phyloP scores from a whole-genome alignment of 2,113 vertebrate species.

The Vicugna pacos region DNA sequence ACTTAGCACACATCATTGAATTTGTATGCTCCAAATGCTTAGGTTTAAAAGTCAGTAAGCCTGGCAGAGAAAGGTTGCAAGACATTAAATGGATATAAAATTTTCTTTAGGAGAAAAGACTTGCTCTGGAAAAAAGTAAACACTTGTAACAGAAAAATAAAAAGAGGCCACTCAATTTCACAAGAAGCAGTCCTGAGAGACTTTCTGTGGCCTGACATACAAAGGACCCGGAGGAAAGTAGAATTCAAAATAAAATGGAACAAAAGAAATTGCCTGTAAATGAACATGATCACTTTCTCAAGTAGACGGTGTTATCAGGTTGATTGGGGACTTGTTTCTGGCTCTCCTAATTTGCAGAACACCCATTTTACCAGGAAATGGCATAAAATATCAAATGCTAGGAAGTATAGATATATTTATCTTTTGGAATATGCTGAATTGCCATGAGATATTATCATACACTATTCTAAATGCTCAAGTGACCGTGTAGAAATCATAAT shows the following conservation, averaged over 20 bases:
- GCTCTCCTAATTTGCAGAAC: background rate
- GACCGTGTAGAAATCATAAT: background rate
- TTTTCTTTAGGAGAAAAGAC: constrained; percentile 55
- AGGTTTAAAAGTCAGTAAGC: constrained; percentile 60
- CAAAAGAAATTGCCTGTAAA: background rate
- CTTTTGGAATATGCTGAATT: background rate
- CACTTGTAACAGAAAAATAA: constrained; percentile 20
- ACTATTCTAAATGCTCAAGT: background rate
- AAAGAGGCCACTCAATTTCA: constrained; percentile 36
- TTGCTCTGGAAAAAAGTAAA: constrained; percentile 50
- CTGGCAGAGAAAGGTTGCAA: background rate
- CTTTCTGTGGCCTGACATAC: background rate
- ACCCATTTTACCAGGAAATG: background rate
- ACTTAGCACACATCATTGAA: background rate
- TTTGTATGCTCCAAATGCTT: background rate
- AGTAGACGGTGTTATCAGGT: background rate
- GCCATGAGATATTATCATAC: background rate
- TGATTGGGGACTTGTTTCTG: background rate
- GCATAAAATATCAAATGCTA: background rate
- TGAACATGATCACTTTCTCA: background rate
- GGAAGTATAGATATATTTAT: background rate
- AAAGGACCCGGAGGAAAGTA: background rate
- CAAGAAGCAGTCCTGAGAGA: background rate
- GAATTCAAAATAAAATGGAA: constrained; percentile 9
- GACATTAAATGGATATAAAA: constrained; percentile 33